Percentiles rank a stretch among this genome's conserved stretches.
Evolutionary conservation across 2,888 invertebrate species (phyloP).

Genomic region (Halocaridina rubra): DNA sequence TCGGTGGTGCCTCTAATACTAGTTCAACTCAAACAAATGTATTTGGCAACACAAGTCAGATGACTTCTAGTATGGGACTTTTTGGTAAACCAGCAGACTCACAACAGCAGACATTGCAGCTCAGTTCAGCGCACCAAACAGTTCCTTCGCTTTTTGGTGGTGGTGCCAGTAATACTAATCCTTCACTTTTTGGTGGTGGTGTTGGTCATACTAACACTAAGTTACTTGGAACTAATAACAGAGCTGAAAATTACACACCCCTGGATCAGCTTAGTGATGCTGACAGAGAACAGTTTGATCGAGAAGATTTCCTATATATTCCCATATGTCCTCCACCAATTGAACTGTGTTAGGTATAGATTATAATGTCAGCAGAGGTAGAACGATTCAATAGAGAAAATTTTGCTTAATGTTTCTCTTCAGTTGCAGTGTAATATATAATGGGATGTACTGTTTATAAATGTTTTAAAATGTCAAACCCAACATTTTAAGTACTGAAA

Average conservation of each 20-base stretch:
- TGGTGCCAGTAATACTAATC: not conserved
- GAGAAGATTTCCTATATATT: constrained; percentile 26
- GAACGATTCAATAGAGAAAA: no score
- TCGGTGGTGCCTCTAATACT: not conserved
- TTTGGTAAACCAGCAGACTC: not conserved
- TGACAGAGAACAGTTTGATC: constrained; percentile 41
- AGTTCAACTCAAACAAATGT: not conserved
- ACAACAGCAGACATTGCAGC: not conserved
- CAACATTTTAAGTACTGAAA: no score
- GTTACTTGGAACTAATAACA: not conserved
- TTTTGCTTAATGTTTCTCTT: no score
- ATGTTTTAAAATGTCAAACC: no score
- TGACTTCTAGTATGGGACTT: not conserved
- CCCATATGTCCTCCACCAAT: constrained; percentile 38
- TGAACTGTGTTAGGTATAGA: constrained; percentile 48
- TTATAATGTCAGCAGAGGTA: no score
- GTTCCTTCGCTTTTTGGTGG: not conserved
- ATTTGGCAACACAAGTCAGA: not conserved
- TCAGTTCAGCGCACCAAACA: not conserved
- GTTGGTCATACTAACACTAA: not conserved
- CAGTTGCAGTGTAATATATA: no score
- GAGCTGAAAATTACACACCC: constrained; percentile 38
- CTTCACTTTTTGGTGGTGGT: not conserved
- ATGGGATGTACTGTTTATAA: no score
- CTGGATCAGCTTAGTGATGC: constrained; percentile 18